Conservation (phyloP, 2,113 vertebrate species). For the Deroptyus accipitrinus region DNA sequence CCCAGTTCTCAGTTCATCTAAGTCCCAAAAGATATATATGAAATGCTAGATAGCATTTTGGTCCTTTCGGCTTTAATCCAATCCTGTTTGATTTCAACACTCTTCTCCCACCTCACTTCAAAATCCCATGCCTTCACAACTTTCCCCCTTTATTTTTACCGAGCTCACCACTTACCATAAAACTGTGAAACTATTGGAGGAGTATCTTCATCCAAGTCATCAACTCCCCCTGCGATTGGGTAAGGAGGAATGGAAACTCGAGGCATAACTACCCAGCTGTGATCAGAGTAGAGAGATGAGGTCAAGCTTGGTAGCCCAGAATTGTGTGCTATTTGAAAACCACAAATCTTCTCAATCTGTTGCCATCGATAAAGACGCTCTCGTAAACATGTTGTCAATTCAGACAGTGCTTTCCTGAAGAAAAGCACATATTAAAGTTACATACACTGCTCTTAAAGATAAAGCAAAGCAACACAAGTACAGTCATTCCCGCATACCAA, state of each 20-base stretch:
- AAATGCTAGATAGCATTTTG: background rate
- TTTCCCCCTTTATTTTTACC: background rate
- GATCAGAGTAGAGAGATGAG: conserved; percentile 94
- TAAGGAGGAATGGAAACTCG: conserved; percentile 95
- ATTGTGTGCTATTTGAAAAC: conserved; percentile 95
- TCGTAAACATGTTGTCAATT: conserved; percentile 92
- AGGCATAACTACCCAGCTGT: conserved; percentile 99
- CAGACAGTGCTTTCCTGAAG: conserved; percentile 91
- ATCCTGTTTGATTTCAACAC: background rate
- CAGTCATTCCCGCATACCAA: background rate
- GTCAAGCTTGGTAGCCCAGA: conserved; percentile 92
- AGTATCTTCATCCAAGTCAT: conserved; percentile 96
- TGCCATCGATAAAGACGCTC: conserved; percentile 98
- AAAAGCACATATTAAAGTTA: conserved; percentile 5
- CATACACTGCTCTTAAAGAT: background rate
- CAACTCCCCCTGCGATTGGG: conserved; percentile 95
- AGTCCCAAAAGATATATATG: background rate
- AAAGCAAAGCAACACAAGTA: background rate
- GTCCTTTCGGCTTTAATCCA: background rate
- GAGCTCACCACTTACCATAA: conserved; percentile 78
- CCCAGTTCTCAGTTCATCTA: background rate
- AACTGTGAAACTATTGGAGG: conserved; percentile 96
- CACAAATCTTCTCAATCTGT: conserved; percentile 98
- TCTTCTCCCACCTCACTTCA: background rate
- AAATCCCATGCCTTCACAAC: background rate